Evolutionary conservation across 2,888 invertebrate species (phyloP).

Genomic region (Scaptomyza cyrtandrae): DNA sequence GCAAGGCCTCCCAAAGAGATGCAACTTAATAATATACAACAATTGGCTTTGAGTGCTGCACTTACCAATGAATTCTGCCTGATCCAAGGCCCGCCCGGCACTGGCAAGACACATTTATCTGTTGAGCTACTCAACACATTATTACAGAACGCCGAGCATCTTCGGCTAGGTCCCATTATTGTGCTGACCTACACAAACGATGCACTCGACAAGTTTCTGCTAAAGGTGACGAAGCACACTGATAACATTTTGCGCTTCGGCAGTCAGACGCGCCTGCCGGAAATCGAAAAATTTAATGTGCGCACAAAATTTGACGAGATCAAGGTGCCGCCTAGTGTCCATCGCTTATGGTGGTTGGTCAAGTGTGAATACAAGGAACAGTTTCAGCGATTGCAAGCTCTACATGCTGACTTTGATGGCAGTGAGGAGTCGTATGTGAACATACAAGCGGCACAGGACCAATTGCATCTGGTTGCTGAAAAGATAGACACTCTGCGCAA

Average conservation of each 20-base stretch:
- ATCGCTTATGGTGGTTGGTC: conserved; percentile 72
- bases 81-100: conserved; percentile 95
- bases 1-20: conserved; percentile 82
- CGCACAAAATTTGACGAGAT: conserved; percentile 39
- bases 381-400: conserved; percentile 74
- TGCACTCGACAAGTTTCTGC: conserved; percentile 93
- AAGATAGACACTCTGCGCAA: conserved; percentile 86
- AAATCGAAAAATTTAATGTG: conserved; percentile 86
- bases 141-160: conserved; percentile 86
- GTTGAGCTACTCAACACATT: conserved; percentile 89
- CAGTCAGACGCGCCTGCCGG: conserved; percentile 87
- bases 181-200: conserved; percentile 94
- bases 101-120: conserved; percentile 93
- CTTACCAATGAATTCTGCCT: conserved; percentile 90
- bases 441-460: conserved; percentile 68
- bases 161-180: conserved; percentile 86
- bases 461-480: conserved; percentile 70
- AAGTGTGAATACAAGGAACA: conserved; percentile 77
- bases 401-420: conserved; percentile 80
- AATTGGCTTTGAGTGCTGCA: conserved; percentile 88
- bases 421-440: conserved; percentile 74
- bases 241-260: conserved; percentile 89
- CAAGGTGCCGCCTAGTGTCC: conserved; percentile 66
- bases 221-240: conserved; percentile 87
- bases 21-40: conserved; percentile 88